phyloP scores from a whole-genome alignment of 2,113 vertebrate genomes.

The Ptilorrhoa leucosticta region DNA sequence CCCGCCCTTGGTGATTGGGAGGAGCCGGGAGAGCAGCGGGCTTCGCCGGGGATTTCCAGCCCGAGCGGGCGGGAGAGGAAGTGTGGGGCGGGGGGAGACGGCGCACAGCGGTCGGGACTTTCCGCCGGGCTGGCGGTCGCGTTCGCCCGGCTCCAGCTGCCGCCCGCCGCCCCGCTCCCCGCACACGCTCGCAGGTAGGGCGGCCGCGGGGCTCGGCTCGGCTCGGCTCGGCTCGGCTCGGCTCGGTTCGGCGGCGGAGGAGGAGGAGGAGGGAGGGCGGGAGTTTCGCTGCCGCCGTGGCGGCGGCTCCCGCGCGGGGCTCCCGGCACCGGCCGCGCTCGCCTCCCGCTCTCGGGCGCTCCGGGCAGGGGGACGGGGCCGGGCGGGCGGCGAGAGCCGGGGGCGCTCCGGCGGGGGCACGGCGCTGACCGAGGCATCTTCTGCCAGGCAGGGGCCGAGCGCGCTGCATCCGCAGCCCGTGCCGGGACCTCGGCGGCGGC shows the following conservation, averaged over 20 bases:
- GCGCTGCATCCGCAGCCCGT: not conserved
- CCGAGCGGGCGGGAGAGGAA: constrained; percentile 62
- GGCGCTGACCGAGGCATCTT: not conserved
- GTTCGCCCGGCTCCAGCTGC: constrained; percentile 35
- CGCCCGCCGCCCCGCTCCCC: not conserved
- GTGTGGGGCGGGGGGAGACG: constrained; percentile 53
- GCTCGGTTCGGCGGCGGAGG: not conserved
- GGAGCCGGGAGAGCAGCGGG: constrained; percentile 48
- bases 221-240: not conserved
- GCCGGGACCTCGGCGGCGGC: not conserved
- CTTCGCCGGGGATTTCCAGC: constrained; percentile 64
- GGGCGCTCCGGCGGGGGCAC: not conserved
- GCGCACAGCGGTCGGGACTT: constrained; percentile 71
- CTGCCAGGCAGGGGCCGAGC: not conserved
- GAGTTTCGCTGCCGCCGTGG: not conserved
- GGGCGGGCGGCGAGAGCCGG: not conserved
- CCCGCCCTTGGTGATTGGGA: constrained; percentile 41
- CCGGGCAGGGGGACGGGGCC: not conserved
- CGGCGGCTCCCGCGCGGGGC: not conserved
- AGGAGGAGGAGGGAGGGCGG: not conserved
- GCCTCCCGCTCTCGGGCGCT: not conserved
- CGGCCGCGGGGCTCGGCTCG: not conserved
- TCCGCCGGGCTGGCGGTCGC: constrained; percentile 57
- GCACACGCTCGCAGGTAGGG: constrained; percentile 20
- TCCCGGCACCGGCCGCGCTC: not conserved